These are phyloP conservation scores for Latrodectus geometricus DNA, from an alignment of 1,140 invertebrate genomes.

Conservation along the genomic window DNA sequence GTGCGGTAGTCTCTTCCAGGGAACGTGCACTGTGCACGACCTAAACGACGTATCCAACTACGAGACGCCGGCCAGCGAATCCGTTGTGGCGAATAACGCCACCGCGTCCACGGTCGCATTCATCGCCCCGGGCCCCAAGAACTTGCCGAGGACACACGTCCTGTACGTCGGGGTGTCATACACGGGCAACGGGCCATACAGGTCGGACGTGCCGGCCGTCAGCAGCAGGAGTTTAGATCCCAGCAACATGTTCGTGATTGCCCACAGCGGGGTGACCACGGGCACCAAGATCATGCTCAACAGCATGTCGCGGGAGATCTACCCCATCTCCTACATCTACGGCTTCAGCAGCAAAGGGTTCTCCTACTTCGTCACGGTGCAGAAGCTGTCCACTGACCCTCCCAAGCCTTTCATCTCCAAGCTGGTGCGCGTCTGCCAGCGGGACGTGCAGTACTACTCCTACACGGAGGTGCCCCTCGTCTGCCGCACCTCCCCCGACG, in stretches of 20 bases:
- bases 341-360: conserved; percentile 96
- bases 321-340: conserved; percentile 96
- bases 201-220: conserved; percentile 93
- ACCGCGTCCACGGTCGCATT: conserved; percentile 96
- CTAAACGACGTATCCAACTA: conserved; percentile 88
- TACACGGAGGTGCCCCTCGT: conserved; percentile 89
- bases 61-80: conserved; percentile 81
- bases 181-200: conserved; percentile 91
- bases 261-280: conserved; percentile 89
- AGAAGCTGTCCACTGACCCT: conserved; percentile 82
- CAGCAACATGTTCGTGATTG: conserved; percentile 87
- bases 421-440: conserved; percentile 93
- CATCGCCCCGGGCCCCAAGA: conserved; percentile 89
- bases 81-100: conserved; percentile 94
- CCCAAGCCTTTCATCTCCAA: conserved; percentile 87
- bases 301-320: conserved; percentile 86
- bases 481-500: conserved; percentile 72
- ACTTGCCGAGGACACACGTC: conserved; percentile 80
- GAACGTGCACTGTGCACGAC: conserved; percentile 88
- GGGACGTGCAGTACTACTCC: conserved; percentile 96
- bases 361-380: conserved; percentile 96
- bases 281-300: conserved; percentile 93
- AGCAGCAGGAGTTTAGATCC: conserved; percentile 91
- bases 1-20: conserved; percentile 86
- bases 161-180: conserved; percentile 98